phyloP scores from a whole-genome alignment of 2,888 invertebrate genomes.

The Sceliomorpha sp. region DNA sequence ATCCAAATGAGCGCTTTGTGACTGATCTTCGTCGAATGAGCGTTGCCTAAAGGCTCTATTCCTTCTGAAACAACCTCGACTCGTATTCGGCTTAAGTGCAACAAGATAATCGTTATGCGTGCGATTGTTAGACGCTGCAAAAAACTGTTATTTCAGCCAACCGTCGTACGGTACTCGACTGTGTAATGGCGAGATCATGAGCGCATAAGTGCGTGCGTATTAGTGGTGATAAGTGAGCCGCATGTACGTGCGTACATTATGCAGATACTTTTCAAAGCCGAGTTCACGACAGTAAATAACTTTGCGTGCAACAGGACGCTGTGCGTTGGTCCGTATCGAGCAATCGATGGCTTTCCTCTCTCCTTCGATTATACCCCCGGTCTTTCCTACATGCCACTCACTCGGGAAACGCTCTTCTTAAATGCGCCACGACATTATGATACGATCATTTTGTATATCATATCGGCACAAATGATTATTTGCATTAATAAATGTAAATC shows the following conservation, averaged over 20 bases:
- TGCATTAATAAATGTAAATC: too few species aligned
- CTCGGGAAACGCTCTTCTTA: slow-evolving; percentile 31
- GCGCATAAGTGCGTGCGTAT: slow-evolving; percentile 33
- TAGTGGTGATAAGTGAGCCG: slow-evolving; percentile 42
- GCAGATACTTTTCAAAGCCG: slow-evolving; percentile 45
- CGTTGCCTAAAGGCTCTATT: slow-evolving; percentile 44
- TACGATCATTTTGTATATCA: background rate
- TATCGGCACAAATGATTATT: background rate
- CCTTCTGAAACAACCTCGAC: slow-evolving; percentile 47
- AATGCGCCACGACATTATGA: slow-evolving; percentile 14
- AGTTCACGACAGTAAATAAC: slow-evolving; percentile 49
- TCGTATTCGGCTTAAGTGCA: slow-evolving; percentile 50
- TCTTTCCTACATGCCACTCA: slow-evolving; percentile 27
- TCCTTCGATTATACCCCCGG: slow-evolving; percentile 38
- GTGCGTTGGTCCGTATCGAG: slow-evolving; percentile 59
- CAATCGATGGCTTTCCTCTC: slow-evolving; percentile 58
- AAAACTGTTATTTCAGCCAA: slow-evolving; percentile 57
- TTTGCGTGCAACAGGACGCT: slow-evolving; percentile 55
- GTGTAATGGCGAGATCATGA: slow-evolving; percentile 34
- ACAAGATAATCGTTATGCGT: slow-evolving; percentile 53
- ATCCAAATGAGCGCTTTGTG: too few species aligned
- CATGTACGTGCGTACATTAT: slow-evolving; percentile 42
- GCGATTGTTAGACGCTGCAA: slow-evolving; percentile 57
- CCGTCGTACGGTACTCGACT: slow-evolving; percentile 27
- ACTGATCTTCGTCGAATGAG: slow-evolving; percentile 12